Evolutionary conservation across 1,140 invertebrate species (phyloP).

Genomic region (Apocrypta bakeri): DNA sequence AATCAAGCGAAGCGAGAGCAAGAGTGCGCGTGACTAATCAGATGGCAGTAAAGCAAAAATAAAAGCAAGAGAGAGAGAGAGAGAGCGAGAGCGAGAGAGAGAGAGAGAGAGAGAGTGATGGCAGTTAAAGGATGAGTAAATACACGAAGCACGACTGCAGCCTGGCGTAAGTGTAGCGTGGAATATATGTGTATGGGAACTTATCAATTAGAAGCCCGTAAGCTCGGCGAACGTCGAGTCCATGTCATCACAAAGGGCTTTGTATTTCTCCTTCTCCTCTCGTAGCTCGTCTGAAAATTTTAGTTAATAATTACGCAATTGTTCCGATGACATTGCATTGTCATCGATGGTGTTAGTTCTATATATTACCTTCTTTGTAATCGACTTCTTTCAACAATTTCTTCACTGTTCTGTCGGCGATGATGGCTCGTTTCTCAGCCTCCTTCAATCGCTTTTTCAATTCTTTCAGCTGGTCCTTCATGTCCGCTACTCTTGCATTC

Average conservation of each 20-base stretch:
- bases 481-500: conserved; percentile 70
- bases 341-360: not conserved
- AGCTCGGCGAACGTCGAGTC: conserved; percentile 80
- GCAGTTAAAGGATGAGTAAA: not conserved
- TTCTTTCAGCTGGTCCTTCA: conserved; percentile 68
- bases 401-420: conserved; percentile 69
- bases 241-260: conserved; percentile 83
- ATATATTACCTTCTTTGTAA: conserved; percentile 67
- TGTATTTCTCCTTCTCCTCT: conserved; percentile 82
- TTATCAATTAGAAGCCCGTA: conserved; percentile 71
- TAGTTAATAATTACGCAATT: too few relatives aligned
- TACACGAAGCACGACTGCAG: conserved; percentile 36
- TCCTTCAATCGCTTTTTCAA: conserved; percentile 68
- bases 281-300: conserved; percentile 81
- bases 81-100: too few relatives aligned
- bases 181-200: conserved; percentile 30
- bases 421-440: conserved; percentile 70
- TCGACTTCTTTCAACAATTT: conserved; percentile 69
- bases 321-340: too few relatives aligned
- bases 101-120: too few relatives aligned
- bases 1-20: not conserved
- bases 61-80: not conserved
- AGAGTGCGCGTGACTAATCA: too few relatives aligned
- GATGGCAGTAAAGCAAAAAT: not conserved
- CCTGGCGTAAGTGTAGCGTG: conserved; percentile 1